Evolutionary conservation across 2,113 vertebrate species (phyloP).

Genomic region (human): DNA sequence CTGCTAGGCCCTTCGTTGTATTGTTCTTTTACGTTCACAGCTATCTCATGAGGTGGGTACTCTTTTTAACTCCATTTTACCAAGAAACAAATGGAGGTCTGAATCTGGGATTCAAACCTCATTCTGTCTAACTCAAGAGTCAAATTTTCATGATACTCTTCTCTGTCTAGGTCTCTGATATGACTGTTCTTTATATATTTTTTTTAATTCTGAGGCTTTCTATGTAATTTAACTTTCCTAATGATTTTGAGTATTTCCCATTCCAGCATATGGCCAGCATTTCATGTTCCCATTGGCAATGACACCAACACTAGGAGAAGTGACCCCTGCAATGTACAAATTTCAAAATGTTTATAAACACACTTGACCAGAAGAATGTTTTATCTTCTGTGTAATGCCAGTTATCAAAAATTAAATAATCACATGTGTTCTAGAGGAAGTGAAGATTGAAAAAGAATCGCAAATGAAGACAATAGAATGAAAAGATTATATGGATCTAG

Average conservation of each 20-base stretch:
- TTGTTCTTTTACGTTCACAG: background rate
- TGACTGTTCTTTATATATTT: background rate
- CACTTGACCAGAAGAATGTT: background rate
- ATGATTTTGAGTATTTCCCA: background rate
- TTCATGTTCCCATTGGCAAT: background rate
- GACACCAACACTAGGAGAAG: background rate
- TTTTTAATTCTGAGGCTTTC: background rate
- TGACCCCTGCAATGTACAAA: background rate
- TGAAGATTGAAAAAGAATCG: background rate
- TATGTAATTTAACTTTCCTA: background rate
- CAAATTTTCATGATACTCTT: background rate
- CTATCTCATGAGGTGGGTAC: background rate
- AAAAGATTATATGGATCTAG: conserved; percentile 9
- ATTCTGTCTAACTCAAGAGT: background rate
- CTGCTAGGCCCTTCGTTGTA: background rate
- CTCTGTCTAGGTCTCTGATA: background rate
- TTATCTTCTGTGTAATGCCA: background rate
- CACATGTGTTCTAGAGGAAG: background rate
- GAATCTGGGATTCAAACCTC: background rate
- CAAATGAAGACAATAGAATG: conserved; percentile 10
- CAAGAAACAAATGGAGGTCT: background rate
- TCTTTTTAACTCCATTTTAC: background rate
- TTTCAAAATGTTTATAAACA: background rate
- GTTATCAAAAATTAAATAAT: conserved; percentile 39
- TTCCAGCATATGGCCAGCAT: background rate